Base-by-base conservation (phyloP, 2,113 vertebrate species). In the Bubo bubo region DNA sequence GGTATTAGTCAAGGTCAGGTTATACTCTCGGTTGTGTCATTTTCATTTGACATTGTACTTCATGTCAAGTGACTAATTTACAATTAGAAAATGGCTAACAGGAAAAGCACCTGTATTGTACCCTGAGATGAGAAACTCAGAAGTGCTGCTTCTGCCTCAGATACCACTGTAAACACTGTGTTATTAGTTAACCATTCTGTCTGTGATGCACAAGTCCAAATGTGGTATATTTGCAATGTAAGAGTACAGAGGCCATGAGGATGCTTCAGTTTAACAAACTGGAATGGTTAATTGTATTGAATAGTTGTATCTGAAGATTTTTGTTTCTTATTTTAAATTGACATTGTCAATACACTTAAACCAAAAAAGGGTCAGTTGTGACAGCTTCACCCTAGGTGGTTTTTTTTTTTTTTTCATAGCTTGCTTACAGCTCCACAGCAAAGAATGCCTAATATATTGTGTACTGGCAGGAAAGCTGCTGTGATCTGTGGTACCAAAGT, bases 211-310 rank as follows among this genome's bases (percentile, higher is more conserved):
- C 18, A 22, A 70, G 56, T 66, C 59, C 43, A 64, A 18, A 49
- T 0, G 0, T 52, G 67, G 3, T 47, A 0, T 32, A 18, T 71
- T n/a, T 80, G 52, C 59, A 58, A 3, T 17, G 5, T 41, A 23
- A 60, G 59, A 63, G 14, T 32, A 12, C 12, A 22, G 28, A 70
- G 55, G 30, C 27, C 19, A 16, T 41, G 16, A 70, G 59, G 43
- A 26, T 77, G 59, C 45, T 88, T 72, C 43, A 10, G 9, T 79
- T 66, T 79, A 76, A 43, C 22, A 58, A 62, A 70, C 14, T 26
- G 49, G 2, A 39, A 3, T 47, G 23, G 13, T 43, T 90, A 26
- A 45, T 62, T 59, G 32, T 76, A 14, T 37, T 52, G 43, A 79
- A 43, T 59, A 79, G 27, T n/a, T 75, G 7, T 53, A 43, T 39